These are phyloP conservation scores for Porites lutea DNA, from an alignment of 64 coral and sea anemone genomes.

Conservation along the genomic window DNA sequence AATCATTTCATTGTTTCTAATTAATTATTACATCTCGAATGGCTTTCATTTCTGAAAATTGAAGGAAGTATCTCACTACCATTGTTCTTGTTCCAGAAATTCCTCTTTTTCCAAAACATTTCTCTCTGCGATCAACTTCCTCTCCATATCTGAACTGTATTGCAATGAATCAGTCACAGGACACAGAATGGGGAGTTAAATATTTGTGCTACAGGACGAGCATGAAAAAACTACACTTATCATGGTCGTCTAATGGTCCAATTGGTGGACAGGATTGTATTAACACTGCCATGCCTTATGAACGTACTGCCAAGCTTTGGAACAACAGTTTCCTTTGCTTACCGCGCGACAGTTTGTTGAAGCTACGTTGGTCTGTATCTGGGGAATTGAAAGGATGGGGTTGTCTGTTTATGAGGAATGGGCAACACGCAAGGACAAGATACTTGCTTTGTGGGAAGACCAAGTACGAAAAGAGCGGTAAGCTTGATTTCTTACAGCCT, in stretches of 20 bases:
- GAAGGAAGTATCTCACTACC: neutral
- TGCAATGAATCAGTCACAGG: neutral
- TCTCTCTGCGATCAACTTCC: neutral
- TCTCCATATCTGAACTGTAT: neutral
- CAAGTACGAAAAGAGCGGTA: conserved; percentile 30
- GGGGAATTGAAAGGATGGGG: neutral
- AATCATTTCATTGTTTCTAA: neutral
- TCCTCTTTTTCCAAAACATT: conserved; percentile 33
- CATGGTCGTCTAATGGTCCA: conserved; percentile 4
- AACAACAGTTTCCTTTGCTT: conserved; percentile 24
- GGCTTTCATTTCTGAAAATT: too few relatives aligned
- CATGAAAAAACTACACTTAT: conserved; percentile 8
- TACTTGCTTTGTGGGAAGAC: conserved; percentile 20
- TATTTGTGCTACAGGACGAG: conserved; percentile 18
- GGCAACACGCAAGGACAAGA: neutral
- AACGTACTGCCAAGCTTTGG: neutral
- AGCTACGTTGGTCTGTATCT: neutral
- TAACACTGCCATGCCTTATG: conserved; percentile 30
- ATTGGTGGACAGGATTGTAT: conserved; percentile 16
- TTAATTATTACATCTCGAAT: neutral
- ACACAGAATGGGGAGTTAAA: conserved; percentile 6
- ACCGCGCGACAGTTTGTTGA: neutral
- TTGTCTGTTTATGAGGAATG: neutral
- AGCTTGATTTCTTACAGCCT: neutral
- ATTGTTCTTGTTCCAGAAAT: conserved; percentile 8